A percentile compares a stretch with the other conserved stretches of the same genome.
Evolutionary conservation across 2,113 vertebrate species (phyloP).

Genomic region (Dendrocopos noguchii): DNA sequence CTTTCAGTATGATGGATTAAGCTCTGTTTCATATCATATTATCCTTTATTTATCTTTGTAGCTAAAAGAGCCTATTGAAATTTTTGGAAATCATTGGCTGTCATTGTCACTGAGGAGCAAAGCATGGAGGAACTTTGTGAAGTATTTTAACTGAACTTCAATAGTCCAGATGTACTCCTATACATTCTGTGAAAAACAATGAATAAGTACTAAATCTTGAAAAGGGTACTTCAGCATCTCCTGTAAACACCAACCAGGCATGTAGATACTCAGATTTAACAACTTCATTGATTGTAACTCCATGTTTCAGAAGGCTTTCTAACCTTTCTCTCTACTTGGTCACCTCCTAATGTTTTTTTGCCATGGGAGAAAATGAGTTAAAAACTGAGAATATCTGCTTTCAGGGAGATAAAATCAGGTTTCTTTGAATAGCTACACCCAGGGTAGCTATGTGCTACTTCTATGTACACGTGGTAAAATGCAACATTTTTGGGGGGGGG

Average conservation of each 20-base stretch:
- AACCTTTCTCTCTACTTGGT: background rate
- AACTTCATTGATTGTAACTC: background rate
- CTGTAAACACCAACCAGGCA: background rate
- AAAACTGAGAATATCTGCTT: background rate
- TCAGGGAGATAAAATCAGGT: background rate
- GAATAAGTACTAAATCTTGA: background rate
- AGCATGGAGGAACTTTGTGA: background rate
- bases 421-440: background rate
- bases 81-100: background rate
- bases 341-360: background rate
- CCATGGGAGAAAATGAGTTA: background rate
- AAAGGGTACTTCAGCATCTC: background rate
- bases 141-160: background rate
- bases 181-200: background rate
- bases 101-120: background rate
- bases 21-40: background rate
- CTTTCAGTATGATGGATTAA: background rate
- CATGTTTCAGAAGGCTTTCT: background rate
- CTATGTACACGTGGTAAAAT: background rate
- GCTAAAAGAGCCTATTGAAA: background rate
- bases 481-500: background rate
- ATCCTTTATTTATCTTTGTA: conserved; percentile 4
- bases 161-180: background rate
- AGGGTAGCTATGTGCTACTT: background rate
- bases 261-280: background rate